Conservation (phyloP, 1,140 invertebrate genomes). For the Caerostris extrusa region DNA sequence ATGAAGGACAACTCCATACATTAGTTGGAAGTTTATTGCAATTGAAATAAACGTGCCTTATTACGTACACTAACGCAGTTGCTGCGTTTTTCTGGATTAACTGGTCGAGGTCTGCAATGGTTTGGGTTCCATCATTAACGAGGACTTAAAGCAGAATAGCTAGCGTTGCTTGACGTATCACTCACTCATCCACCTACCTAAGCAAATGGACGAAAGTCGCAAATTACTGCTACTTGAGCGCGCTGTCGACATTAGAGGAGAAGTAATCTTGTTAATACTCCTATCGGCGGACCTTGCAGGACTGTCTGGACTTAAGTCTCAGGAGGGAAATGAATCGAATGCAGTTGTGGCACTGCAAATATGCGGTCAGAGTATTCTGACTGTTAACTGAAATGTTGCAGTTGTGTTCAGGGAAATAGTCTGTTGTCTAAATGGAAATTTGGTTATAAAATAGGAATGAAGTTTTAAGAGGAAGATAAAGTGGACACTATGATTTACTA, state of each 20-base stretch:
- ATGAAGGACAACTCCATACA: no score
- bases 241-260: neutral
- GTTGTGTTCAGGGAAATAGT: neutral
- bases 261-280: constrained; percentile 36
- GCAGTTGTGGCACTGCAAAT: neutral
- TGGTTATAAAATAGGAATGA: no score
- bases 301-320: neutral
- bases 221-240: neutral
- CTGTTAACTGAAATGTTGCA: neutral
- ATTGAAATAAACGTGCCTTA: no score
- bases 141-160: neutral
- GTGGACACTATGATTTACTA: neutral
- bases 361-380: neutral
- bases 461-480: no score
- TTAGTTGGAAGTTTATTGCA: no score
- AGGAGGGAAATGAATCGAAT: neutral
- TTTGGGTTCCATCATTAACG: neutral
- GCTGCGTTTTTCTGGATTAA: neutral
- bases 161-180: neutral
- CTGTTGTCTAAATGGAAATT: neutral
- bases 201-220: constrained; percentile 25
- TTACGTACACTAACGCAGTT: no score
- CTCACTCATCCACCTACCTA: neutral
- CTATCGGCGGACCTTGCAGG: neutral
- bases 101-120: neutral